phyloP scores from a whole-genome alignment of 2,888 invertebrate genomes.

The Prostheceraeus crozeri region DNA sequence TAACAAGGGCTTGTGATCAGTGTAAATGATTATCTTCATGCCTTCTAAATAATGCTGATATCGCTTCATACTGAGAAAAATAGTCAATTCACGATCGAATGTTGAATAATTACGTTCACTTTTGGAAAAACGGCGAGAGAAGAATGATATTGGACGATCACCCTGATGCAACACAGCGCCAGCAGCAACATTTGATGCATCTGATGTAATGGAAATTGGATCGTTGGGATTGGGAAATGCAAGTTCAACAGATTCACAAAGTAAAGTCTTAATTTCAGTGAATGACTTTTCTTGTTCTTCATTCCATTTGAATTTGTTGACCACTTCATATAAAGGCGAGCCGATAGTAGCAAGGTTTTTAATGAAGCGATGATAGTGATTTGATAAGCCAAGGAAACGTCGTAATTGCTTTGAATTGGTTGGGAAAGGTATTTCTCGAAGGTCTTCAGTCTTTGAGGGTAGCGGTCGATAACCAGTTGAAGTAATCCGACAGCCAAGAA shows the following conservation, averaged over 20 bases:
- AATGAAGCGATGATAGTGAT: constrained; percentile 41
- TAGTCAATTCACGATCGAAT: constrained; percentile 23
- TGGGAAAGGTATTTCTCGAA: no score
- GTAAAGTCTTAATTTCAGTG: constrained; percentile 7
- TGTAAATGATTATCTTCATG: constrained; percentile 46
- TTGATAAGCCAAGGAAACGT: constrained; percentile 36
- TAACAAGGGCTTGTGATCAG: constrained; percentile 45
- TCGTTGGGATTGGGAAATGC: constrained; percentile 3
- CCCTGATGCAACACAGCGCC: constrained; percentile 25
- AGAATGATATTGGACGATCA: constrained; percentile 39
- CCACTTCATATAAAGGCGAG: background rate
- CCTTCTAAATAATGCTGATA: constrained; percentile 47
- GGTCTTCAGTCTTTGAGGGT: no score
- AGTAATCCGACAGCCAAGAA: no score
- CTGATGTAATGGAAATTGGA: background rate
- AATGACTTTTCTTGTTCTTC: constrained; percentile 3
- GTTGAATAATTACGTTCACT: background rate
- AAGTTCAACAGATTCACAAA: background rate
- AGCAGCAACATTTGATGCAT: constrained; percentile 20
- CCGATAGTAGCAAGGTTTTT: constrained; percentile 32
- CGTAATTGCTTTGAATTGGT: no score
- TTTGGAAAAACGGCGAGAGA: constrained; percentile 23
- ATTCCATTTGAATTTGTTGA: constrained; percentile 16
- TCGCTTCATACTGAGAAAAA: constrained; percentile 31
- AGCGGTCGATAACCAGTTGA: no score